Evolutionary conservation across 35 echinoderm and acorn worm species (phyloP), one percentile per base, ranked within the genome.

Genomic region (Amphiura filiformis): DNA sequence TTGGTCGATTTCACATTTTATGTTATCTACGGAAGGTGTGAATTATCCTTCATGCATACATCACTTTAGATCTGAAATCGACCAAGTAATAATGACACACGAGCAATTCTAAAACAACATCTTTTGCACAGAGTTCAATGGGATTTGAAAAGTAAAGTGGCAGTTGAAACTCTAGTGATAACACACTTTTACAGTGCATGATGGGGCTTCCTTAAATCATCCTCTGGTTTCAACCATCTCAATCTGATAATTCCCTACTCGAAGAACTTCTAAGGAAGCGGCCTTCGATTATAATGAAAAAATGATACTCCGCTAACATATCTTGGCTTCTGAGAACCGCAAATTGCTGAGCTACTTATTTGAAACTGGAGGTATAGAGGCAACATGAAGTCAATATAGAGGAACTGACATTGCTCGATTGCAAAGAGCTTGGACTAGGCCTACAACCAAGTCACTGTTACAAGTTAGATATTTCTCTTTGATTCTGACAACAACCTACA

Each of bases 341-440:
- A 17, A 85, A 17, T 35, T 64, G 32, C 56, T 85, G 52, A 5
- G 64, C 83, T 70, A 36, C 44, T 85, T 17, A 65, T 35, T 35
- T 37, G 33, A 34, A 85, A 32, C 35, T 56, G 44, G 11, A 65
- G 28, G 35, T 85, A n/a, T n/a, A 13, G 34, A 35, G 40, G 81
- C 81, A 47, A 83, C 40, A 36, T 85, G 47, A 15, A 85, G 32
- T 17, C 49, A 75, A 36, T 82, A 40, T 9, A 97, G 32, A 11
- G 89, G 87, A 22, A 91, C 65, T 30, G 87, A 40, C 26, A 86
- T 92, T n/a, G 84, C 87, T 33, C 87, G 77, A 65, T 97, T 97
- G 31, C 90, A 81, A 33, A 84, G 88, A 39, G 84, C 75, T 91
- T 89, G 86, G 28, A 88, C 85, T 34, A 97, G 40, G 23, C 86